A percentile compares a stretch with the other conserved stretches of the same genome.
Evolutionary conservation across 2,888 invertebrate genomes (phyloP).

Genomic region (Asteroscopus sphinx): DNA sequence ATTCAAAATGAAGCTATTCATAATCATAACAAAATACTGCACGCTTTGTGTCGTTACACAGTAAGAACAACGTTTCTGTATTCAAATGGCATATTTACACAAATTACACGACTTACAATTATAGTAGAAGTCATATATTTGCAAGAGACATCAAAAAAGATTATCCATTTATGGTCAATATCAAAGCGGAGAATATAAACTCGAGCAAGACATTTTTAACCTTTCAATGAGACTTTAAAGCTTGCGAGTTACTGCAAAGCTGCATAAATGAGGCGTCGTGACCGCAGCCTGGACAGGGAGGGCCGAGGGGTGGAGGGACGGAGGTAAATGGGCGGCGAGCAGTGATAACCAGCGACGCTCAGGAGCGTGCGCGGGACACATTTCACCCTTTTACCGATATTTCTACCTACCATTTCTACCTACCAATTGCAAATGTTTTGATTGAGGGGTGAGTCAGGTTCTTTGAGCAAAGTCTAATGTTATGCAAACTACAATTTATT

Average conservation of each 20-base stretch:
- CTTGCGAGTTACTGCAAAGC: slow-evolving; percentile 26
- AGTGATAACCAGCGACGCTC: slow-evolving; percentile 43
- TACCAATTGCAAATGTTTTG: slow-evolving; percentile 27
- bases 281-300: slow-evolving; percentile 32
- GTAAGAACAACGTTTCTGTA: slow-evolving; percentile 11
- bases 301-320: slow-evolving; percentile 12
- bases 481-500: no score
- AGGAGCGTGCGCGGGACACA: slow-evolving; percentile 37
- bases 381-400: slow-evolving; percentile 58
- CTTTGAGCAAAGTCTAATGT: neutral
- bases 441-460: slow-evolving; percentile 4
- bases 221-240: slow-evolving; percentile 37
- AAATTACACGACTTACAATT: slow-evolving; percentile 30
- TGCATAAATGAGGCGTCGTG: slow-evolving; percentile 39
- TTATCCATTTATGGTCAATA: slow-evolving; percentile 22
- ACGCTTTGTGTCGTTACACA: slow-evolving; percentile 13
- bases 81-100: slow-evolving; percentile 26
- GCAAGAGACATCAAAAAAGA: slow-evolving; percentile 11
- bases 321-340: slow-evolving; percentile 27
- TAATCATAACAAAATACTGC: slow-evolving; percentile 2
- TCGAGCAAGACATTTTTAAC: slow-evolving; percentile 16
- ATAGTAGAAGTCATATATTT: slow-evolving; percentile 25
- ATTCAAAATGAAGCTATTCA: slow-evolving; percentile 18
- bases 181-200: slow-evolving; percentile 17
- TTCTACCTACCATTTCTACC: no score